These are phyloP conservation scores for Cydia pomonella DNA, from an alignment of 1,140 invertebrate species.

Conservation along the genomic window DNA sequence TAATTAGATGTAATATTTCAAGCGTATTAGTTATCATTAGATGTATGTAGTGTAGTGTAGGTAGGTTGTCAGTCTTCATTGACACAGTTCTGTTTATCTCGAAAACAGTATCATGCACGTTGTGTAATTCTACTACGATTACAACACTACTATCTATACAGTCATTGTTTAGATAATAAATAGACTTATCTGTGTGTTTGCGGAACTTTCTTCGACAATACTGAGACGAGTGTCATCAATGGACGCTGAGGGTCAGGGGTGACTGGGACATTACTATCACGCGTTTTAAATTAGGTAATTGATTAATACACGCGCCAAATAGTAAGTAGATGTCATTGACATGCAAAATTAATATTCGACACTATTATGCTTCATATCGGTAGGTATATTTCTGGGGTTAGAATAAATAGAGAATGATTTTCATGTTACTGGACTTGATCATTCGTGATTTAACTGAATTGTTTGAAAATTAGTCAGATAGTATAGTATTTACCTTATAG, in stretches of 20 bases:
- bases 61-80: slow-evolving; percentile 43
- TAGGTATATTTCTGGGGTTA: background rate
- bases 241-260: background rate
- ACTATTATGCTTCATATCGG: background rate
- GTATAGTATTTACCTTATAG: too few relatives aligned
- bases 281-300: slow-evolving; percentile 9
- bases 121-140: slow-evolving; percentile 44
- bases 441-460: too few relatives aligned
- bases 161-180: slow-evolving; percentile 31
- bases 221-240: slow-evolving; percentile 14
- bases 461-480: too few relatives aligned
- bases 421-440: background rate
- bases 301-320: slow-evolving; percentile 6
- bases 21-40: too few relatives aligned
- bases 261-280: background rate
- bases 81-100: slow-evolving; percentile 52
- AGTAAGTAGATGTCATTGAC: slow-evolving; percentile 27
- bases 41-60: background rate
- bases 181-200: slow-evolving; percentile 21
- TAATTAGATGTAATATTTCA: too few relatives aligned
- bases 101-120: slow-evolving; percentile 40
- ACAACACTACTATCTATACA: slow-evolving; percentile 27
- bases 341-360: slow-evolving; percentile 7
- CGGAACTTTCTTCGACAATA: slow-evolving; percentile 19
- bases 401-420: background rate